A percentile compares a stretch with the other conserved stretches of the same genome.
Conservation (phyloP, 1,140 invertebrate genomes). For the Ceratosolen fusciceps region DNA sequence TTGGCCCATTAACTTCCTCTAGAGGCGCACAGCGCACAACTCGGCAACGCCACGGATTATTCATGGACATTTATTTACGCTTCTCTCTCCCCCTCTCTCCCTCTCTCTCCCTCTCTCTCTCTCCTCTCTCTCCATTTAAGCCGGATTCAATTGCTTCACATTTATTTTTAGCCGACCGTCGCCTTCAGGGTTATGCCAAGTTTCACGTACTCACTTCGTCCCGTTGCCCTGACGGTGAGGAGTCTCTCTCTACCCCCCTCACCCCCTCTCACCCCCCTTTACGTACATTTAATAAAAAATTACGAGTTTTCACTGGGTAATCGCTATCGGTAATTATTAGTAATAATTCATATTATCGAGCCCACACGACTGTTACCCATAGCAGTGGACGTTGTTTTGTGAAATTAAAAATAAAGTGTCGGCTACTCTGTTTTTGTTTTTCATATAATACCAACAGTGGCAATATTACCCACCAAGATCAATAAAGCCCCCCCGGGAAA, state of each 20-base stretch:
- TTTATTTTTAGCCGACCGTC: not conserved
- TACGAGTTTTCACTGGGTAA: not conserved
- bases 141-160: not conserved
- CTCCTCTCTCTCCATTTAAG: not conserved
- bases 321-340: no score
- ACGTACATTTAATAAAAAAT: not conserved
- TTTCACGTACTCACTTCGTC: not conserved
- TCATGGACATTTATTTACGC: not conserved
- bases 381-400: no score
- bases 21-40: not conserved
- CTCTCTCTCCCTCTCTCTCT: no score
- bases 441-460: no score
- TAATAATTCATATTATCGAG: no score
- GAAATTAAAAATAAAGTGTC: no score
- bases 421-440: no score
- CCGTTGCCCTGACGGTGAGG: no score
- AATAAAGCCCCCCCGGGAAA: no score
- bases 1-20: conserved; percentile 23
- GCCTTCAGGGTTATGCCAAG: not conserved
- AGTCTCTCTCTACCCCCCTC: not conserved
- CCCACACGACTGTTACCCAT: no score
- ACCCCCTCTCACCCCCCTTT: not conserved
- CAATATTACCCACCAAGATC: no score
- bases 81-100: no score
- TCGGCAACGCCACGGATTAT: not conserved